Base-by-base conservation (phyloP, 2,113 vertebrate genomes). In the Parus major region DNA sequence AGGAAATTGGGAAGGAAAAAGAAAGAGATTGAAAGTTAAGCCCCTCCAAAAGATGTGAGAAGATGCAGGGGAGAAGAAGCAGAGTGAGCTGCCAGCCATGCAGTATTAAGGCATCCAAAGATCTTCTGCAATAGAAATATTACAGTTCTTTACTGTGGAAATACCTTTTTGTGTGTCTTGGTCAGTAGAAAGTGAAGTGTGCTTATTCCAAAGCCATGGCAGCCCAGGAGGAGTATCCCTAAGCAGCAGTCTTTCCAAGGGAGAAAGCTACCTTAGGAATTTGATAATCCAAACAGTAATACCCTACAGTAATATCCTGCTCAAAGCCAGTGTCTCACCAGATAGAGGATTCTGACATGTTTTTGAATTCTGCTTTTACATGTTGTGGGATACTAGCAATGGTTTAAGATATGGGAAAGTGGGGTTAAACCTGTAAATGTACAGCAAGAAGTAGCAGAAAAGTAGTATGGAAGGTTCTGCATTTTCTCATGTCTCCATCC, bases 331-430 rank as follows among this genome's bases (percentile, higher is more conserved):
- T 2, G 19, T 69, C 31, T 65, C 41, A 53, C 22, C 31, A 61
- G 46, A 5, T 0, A 13, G 20, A 35, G 17, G 27, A 11, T 1
- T 47, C 20, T 69, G n/a, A 33, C 1, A 4, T 33, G 18, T 6
- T 68, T 77, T 68, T 56, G n/a, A 35, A 65, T 76, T 60, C 57
- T 60, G 15, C 3, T 69, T 84, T 60, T 27, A 15, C 17, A 12
- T 24, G n/a, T 41, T 56, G 21, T 61, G 50, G 13, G 12, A 5
- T 46, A 56, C 41, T 29, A 36, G 15, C 15, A 23, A 41, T 60
- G 29, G 25, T 33, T 89, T 50, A 88, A 91, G 60, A 14, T 15
- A 22, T 6, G 12, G 17, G 6, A 49, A 92, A 65, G 24, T 18
- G 25, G 3, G 2, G 2, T 27, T 59, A 60, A 75, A 92, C 24